Conservation (phyloP, 2,888 invertebrate genomes). For the Molanna angustata region DNA sequence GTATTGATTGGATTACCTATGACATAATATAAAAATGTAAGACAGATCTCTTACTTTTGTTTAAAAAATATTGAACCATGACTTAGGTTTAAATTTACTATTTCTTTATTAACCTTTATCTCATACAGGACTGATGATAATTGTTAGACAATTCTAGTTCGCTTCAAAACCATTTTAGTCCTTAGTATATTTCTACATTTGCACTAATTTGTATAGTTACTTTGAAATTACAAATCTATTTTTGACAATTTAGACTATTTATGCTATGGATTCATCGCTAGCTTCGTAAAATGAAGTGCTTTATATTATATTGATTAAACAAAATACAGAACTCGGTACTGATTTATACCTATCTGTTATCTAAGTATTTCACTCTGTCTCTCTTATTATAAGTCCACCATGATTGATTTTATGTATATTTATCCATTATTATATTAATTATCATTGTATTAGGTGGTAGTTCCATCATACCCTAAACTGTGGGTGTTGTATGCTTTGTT, state of each 20-base stretch:
- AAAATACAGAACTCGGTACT: slow-evolving; percentile 30
- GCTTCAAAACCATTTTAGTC: slow-evolving; percentile 25
- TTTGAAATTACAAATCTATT: slow-evolving; percentile 26
- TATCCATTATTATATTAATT: slow-evolving; percentile 21
- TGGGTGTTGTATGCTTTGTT: slow-evolving; percentile 29
- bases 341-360: slow-evolving; percentile 28
- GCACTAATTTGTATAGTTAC: slow-evolving; percentile 28
- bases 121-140: slow-evolving; percentile 32
- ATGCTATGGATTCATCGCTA: slow-evolving; percentile 28
- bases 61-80: slow-evolving; percentile 27
- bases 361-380: slow-evolving; percentile 22
- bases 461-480: slow-evolving; percentile 22
- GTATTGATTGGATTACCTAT: slow-evolving; percentile 25
- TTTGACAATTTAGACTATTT: slow-evolving; percentile 26
- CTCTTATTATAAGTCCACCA: too few species aligned
- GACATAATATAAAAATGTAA: slow-evolving; percentile 21
- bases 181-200: slow-evolving; percentile 25
- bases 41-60: slow-evolving; percentile 30
- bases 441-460: slow-evolving; percentile 21
- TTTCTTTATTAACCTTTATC: slow-evolving; percentile 20
- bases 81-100: slow-evolving; percentile 30
- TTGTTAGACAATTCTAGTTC: slow-evolving; percentile 27
- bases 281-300: slow-evolving; percentile 32
- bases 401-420: too few species aligned
- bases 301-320: slow-evolving; percentile 28